phyloP scores from a whole-genome alignment of 2,797 vertebrate species.

The Sebastes iracundus region DNA sequence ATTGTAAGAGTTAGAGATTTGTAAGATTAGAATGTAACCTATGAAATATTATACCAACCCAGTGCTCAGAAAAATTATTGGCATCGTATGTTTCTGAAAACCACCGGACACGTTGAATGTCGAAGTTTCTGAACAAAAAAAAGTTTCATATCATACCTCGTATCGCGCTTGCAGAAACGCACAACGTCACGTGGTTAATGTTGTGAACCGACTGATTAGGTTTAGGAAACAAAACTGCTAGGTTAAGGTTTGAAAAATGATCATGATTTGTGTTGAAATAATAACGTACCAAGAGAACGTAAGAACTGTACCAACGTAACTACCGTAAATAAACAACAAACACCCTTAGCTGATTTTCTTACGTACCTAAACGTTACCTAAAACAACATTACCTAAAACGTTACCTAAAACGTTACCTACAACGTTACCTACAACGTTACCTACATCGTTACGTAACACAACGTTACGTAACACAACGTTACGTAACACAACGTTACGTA shows the following conservation, averaged over 20 bases:
- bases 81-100: not conserved
- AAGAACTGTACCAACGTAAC: not conserved
- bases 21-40: not conserved
- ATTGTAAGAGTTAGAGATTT: not conserved
- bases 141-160: not conserved
- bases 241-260: not conserved
- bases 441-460: not conserved
- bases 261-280: not conserved
- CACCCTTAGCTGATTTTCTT: not conserved
- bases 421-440: not conserved
- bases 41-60: not conserved
- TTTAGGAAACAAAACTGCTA: not conserved
- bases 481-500: too few species aligned
- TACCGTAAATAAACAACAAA: not conserved
- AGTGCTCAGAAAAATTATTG: not conserved
- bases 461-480: accelerated
- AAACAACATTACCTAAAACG: too few species aligned
- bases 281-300: not conserved
- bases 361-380: not conserved
- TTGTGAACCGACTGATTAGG: not conserved
- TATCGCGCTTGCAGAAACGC: not conserved
- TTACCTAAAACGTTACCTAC: not conserved
- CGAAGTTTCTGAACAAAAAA: not conserved
- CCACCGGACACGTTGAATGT: not conserved
- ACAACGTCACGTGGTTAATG: not conserved